phyloP scores from a whole-genome alignment of 2,888 invertebrate species.

The Cotesia congregata region DNA sequence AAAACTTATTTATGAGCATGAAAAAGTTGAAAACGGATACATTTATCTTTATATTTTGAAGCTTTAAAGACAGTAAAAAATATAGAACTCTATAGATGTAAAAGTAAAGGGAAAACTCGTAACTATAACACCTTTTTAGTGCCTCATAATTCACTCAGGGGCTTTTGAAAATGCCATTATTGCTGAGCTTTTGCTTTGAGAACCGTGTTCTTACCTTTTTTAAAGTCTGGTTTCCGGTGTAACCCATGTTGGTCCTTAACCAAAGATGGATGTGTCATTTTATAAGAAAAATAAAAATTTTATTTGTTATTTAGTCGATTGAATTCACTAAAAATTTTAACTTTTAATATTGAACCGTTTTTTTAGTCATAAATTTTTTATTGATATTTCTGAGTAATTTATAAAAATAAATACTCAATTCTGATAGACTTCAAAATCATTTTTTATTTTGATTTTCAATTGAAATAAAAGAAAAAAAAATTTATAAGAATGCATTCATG shows the following conservation, averaged over 20 bases:
- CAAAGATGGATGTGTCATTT: no score
- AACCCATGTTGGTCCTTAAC: background rate
- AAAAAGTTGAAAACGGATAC: conserved; percentile 53
- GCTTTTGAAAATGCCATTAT: conserved; percentile 55
- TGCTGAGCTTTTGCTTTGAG: background rate
- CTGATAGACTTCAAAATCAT: no score
- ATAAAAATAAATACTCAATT: no score
- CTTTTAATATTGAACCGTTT: no score
- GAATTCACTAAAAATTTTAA: no score
- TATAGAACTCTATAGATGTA: background rate
- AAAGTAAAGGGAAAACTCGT: conserved; percentile 47
- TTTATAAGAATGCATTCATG: no score
- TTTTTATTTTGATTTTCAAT: no score
- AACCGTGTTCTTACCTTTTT: background rate
- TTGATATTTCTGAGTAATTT: no score
- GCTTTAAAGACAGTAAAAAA: background rate
- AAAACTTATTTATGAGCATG: conserved; percentile 49
- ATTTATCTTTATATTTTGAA: background rate
- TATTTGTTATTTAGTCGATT: no score
- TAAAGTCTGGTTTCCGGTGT: background rate
- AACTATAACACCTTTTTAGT: conserved; percentile 56
- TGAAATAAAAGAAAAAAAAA: no score
- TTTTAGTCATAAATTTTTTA: no score
- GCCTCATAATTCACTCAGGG: conserved; percentile 59
- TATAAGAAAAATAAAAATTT: no score